Evolutionary conservation across 1,140 invertebrate species (phyloP).

Genomic region (Matsumurasca onukii): DNA sequence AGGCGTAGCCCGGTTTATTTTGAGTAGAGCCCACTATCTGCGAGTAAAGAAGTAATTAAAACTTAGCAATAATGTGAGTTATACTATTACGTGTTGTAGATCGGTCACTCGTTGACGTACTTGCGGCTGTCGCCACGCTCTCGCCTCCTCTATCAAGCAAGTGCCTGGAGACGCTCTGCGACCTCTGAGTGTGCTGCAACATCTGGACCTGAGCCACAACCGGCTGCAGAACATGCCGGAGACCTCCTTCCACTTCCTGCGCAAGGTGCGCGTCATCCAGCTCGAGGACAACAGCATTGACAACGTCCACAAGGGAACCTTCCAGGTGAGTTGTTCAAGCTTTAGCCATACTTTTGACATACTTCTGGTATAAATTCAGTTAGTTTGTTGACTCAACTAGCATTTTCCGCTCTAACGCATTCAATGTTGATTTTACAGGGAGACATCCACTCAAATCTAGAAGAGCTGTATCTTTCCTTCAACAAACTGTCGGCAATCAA

Average conservation of each 20-base stretch:
- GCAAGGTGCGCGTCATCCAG: slow-evolving; percentile 66
- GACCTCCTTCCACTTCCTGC: slow-evolving; percentile 74
- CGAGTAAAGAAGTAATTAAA: no score
- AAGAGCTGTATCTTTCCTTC: slow-evolving; percentile 74
- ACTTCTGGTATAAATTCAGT: no score
- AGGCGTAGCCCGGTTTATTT: no score
- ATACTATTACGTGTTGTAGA: slow-evolving; percentile 51
- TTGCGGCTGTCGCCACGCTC: slow-evolving; percentile 74
- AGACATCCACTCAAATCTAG: slow-evolving; percentile 70
- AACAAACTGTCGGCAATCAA: slow-evolving; percentile 72
- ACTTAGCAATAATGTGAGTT: no score
- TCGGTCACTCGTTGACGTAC: slow-evolving; percentile 71
- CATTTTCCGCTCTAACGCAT: not conserved
- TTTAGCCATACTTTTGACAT: no score
- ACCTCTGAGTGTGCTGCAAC: slow-evolving; percentile 69
- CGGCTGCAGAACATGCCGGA: slow-evolving; percentile 71
- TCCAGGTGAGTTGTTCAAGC: no score
- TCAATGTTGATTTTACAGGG: slow-evolving; percentile 68
- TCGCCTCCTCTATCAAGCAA: slow-evolving; percentile 61
- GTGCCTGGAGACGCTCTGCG: slow-evolving; percentile 71
- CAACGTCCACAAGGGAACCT: slow-evolving; percentile 73
- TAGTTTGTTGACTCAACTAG: no score
- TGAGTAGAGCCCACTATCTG: no score
- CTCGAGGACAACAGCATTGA: slow-evolving; percentile 81
- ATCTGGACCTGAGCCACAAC: slow-evolving; percentile 84